Evolutionary conservation across 2,888 invertebrate species (phyloP).

Genomic region (Monochamus alternatus): DNA sequence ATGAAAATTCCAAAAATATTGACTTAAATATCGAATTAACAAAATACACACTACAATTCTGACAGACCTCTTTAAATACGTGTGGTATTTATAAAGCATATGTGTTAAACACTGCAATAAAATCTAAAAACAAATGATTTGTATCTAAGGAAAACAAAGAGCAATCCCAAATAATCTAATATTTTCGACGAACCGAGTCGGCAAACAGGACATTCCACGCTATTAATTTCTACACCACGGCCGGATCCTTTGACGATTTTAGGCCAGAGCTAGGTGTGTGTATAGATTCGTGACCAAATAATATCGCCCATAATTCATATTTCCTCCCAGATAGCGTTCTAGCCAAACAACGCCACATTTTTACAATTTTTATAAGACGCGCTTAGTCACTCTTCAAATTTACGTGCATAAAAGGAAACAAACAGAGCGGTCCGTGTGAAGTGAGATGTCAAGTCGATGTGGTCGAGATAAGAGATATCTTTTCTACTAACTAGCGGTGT

Average conservation of each 20-base stretch:
- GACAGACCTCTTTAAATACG: no score
- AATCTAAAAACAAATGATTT: no score
- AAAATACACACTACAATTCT: no score
- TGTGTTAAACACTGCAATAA: no score
- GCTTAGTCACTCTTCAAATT: conserved; percentile 63
- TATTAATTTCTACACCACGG: neutral
- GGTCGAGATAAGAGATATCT: conserved; percentile 55
- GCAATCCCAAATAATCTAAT: neutral
- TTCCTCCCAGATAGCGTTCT: conserved; percentile 35
- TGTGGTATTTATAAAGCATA: no score
- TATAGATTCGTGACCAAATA: conserved; percentile 36
- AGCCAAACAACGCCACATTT: conserved; percentile 36
- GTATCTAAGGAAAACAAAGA: no score
- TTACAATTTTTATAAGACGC: conserved; percentile 46
- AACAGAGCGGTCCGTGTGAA: conserved; percentile 58
- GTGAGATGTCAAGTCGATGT: conserved; percentile 55
- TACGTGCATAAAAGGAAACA: conserved; percentile 55
- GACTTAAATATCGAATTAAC: no score
- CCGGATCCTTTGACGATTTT: neutral
- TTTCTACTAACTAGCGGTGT: conserved; percentile 57
- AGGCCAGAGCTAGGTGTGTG: conserved; percentile 12
- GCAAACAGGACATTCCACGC: neutral
- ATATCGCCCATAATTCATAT: conserved; percentile 22
- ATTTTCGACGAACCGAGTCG: neutral
- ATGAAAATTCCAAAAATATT: no score